Evolutionary conservation across 2,797 vertebrate genomes (phyloP).

Genomic region (Manis pentadactyla): DNA sequence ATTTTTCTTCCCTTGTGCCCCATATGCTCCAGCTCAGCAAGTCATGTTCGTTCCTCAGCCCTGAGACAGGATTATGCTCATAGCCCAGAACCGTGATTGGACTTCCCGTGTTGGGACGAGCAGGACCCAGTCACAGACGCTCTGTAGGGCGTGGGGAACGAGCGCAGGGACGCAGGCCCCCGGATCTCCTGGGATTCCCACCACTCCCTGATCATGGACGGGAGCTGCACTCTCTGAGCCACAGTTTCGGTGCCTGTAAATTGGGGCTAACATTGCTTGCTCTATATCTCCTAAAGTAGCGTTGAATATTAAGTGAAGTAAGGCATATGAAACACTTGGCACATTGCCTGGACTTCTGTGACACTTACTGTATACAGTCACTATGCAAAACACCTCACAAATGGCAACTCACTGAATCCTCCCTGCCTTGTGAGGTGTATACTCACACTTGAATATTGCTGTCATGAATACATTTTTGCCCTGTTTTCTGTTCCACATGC

Average conservation of each 20-base stretch:
- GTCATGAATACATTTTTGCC: neutral
- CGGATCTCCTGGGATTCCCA: rapidly evolving
- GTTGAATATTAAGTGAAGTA: neutral
- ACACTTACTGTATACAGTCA: too few species aligned
- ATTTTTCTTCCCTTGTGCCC: neutral
- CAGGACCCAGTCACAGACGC: rapidly evolving
- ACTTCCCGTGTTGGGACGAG: rapidly evolving
- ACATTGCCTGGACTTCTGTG: neutral
- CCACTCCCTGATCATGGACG: rapidly evolving
- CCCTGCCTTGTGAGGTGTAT: rapidly evolving
- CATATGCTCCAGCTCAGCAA: neutral
- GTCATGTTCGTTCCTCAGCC: neutral
- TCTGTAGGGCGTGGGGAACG: rapidly evolving
- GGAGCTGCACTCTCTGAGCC: neutral
- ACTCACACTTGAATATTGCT: neutral
- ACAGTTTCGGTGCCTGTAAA: too few species aligned
- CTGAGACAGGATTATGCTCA: neutral
- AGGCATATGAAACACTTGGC: neutral
- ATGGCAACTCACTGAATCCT: rapidly evolving
- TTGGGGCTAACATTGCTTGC: too few species aligned
- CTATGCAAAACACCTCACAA: neutral
- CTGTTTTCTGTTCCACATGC: rapidly evolving
- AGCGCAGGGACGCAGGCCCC: neutral
- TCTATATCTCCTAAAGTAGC: neutral
- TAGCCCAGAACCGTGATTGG: neutral